Evolutionary conservation across 2,797 vertebrate genomes (phyloP).

Genomic region (Distichodus sexfasciatus): DNA sequence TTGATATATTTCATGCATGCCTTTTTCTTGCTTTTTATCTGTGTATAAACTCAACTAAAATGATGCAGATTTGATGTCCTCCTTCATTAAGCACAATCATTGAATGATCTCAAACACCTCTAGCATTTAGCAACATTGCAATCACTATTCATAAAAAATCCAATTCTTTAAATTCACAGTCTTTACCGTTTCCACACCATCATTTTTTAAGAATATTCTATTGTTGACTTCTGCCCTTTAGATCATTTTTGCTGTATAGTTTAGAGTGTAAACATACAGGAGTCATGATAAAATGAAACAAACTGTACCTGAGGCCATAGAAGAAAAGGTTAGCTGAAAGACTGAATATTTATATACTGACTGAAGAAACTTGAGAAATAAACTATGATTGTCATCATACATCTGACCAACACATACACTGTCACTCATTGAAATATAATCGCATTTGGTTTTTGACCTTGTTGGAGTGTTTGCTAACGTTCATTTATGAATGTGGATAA

Average conservation of each 20-base stretch:
- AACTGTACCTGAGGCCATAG: slow-evolving; percentile 74
- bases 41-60: neutral
- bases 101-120: neutral
- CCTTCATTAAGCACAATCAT: neutral
- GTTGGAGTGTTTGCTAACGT: too few relatives aligned
- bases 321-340: slow-evolving; percentile 34
- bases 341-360: neutral
- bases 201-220: neutral
- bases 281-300: slow-evolving; percentile 45
- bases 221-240: neutral
- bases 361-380: neutral
- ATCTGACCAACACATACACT: neutral
- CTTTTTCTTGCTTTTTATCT: neutral
- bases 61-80: neutral
- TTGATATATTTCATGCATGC: slow-evolving; percentile 10
- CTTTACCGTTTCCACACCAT: neutral
- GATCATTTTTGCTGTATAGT: neutral
- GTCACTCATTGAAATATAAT: too few relatives aligned
- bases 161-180: neutral
- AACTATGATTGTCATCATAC: slow-evolving; percentile 38
- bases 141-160: too few relatives aligned
- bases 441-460: too few relatives aligned
- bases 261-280: slow-evolving; percentile 55
- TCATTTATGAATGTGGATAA: too few relatives aligned
- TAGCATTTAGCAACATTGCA: neutral